Evolutionary conservation across 2,113 vertebrate species (phyloP).

Genomic region (Hymenochirus boettgeri): DNA sequence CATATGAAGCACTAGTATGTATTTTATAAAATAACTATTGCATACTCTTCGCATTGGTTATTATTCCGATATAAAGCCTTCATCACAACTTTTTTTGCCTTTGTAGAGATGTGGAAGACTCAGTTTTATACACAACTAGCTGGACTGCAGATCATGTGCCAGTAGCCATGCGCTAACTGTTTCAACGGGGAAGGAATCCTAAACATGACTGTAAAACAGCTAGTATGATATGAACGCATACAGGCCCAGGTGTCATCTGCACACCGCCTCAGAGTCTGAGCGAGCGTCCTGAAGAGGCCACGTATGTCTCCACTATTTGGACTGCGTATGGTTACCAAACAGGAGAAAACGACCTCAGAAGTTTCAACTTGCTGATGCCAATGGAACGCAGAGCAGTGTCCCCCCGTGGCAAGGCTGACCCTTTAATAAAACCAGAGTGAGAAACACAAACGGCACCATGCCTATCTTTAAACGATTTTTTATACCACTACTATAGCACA

Average conservation of each 20-base stretch:
- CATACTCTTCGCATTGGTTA: too few species aligned
- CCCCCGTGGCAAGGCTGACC: constrained; percentile 1
- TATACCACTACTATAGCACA: constrained; percentile 79
- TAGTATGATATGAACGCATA: constrained; percentile 19
- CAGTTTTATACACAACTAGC: constrained; percentile 95
- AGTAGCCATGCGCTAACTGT: constrained; percentile 88
- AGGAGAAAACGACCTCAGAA: constrained; percentile 1
- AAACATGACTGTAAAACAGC: constrained; percentile 52
- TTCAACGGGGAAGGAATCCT: constrained; percentile 85
- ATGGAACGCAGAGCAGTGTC: constrained; percentile 14
- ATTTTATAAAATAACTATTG: too few species aligned
- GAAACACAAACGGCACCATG: constrained; percentile 67
- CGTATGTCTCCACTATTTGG: constrained; percentile 19
- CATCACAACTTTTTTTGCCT: background rate
- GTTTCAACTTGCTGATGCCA: constrained; percentile 10
- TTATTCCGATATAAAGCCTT: too few species aligned
- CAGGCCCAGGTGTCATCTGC: constrained; percentile 15
- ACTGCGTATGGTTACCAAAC: background rate
- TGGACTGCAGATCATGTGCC: constrained; percentile 92
- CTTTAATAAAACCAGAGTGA: background rate
- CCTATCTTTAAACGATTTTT: constrained; percentile 70
- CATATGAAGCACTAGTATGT: too few species aligned
- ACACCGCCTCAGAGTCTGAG: constrained; percentile 25
- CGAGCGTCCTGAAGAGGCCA: constrained; percentile 12
- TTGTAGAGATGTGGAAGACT: constrained; percentile 91